Evolutionary conservation across 2,888 invertebrate species (phyloP), one percentile per base, ranked within the genome.

Genomic region (Girardia tigrina): DNA sequence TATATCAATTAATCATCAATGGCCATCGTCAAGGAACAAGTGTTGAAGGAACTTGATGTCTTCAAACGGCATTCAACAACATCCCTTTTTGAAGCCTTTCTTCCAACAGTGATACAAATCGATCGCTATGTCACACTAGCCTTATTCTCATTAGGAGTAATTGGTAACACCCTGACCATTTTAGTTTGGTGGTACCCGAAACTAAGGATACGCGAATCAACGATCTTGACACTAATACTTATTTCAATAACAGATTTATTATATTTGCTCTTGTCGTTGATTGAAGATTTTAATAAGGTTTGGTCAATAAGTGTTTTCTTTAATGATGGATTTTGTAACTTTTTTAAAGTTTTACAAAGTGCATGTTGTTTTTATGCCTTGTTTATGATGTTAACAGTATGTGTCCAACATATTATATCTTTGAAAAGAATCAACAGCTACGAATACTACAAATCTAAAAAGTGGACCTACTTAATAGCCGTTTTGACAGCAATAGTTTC

Each of bases 61-160:
- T 56, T 56, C n/a, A 56, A 56, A n/a, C n/a, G n/a, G n/a, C 56
- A 56, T 56, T 56, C 56, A 56, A 56, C 56, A 2, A 56, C 56
- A 56, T 8, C 56, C 2, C 56, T 56, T 56, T 56, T 20, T 56
- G 56, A 56, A n/a, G 4, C 23, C n/a, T 56, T 56, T n/a, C 56
- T 56, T n/a, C 56, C 56, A 8, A 56, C 56, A 6, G 56, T 23
- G 4, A 6, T 56, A 56, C 56, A 56, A 56, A 8, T 56, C 4
- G 56, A 56, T 56, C 4, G 56, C 6, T 56, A 56, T n/a, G 8
- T 4, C n/a, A 56, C 56, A 4, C n/a, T 56, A 12, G 23, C 56
- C n/a, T 56, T n/a, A 56, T 56, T 56, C n/a, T n/a, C 23, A 56
- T 4, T 56, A 2, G 56, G 56, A 4, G n/a, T 56, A 20, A 56